Evolutionary conservation across 2,888 invertebrate genomes (phyloP).

Genomic region (Cryptocephalus moraei): DNA sequence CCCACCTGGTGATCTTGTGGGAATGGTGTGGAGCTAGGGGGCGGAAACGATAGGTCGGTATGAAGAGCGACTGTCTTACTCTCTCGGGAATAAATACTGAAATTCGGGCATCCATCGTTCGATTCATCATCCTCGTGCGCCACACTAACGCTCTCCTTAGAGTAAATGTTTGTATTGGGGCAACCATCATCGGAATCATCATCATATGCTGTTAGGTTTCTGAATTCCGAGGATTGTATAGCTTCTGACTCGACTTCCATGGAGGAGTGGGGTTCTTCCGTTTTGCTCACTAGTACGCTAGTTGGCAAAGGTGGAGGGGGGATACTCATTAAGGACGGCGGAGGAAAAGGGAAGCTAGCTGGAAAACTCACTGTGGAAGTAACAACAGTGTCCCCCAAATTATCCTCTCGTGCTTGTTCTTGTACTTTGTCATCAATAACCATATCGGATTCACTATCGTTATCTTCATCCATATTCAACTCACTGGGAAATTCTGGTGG

Average conservation of each 20-base stretch:
- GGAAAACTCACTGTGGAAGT: constrained; percentile 18
- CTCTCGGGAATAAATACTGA: constrained; percentile 73
- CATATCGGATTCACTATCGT: constrained; percentile 45
- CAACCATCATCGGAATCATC: constrained; percentile 45
- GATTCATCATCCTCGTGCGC: constrained; percentile 42
- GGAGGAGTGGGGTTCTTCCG: constrained; percentile 1
- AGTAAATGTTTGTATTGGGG: constrained; percentile 77
- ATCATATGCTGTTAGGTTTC: constrained; percentile 9
- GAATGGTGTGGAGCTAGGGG: constrained; percentile 2
- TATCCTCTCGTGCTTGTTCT: constrained; percentile 20
- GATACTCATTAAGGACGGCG: background rate
- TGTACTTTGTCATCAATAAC: constrained; percentile 42
- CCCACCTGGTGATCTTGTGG: constrained; percentile 13
- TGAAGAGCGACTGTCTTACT: constrained; percentile 63
- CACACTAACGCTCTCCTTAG: constrained; percentile 50
- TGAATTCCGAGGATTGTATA: constrained; percentile 23
- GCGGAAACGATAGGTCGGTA: constrained; percentile 29
- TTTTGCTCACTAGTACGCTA: background rate
- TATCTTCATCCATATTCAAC: constrained; percentile 36
- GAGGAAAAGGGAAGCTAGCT: background rate
- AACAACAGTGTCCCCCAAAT: constrained; percentile 21
- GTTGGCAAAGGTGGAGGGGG: background rate
- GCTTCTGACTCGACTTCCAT: constrained; percentile 26
- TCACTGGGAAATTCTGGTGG: constrained; percentile 11
- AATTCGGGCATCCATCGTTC: constrained; percentile 71